A percentile compares a stretch with the other conserved stretches of the same genome.
phyloP scores from a whole-genome alignment of 2,113 vertebrate species.

The Chinchilla lanigera region DNA sequence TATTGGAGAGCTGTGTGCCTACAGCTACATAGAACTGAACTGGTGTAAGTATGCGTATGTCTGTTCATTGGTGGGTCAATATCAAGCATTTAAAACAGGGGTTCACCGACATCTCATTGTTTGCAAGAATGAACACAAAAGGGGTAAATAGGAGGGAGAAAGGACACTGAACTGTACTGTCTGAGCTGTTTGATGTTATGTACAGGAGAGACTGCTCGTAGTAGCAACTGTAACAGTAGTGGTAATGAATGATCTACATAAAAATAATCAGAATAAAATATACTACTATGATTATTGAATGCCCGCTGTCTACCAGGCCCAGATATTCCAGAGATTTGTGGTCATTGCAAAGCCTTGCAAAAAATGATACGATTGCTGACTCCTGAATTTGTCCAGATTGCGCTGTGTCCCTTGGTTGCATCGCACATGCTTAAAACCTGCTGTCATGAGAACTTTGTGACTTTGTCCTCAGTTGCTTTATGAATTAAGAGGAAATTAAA shows the following conservation, averaged over 20 bases:
- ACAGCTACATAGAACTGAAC: background rate
- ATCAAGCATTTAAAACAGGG: background rate
- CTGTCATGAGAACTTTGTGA: background rate
- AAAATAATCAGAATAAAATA: constrained; percentile 18
- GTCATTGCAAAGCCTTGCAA: background rate
- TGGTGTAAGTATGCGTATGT: background rate
- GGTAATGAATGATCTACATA: background rate
- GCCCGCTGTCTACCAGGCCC: background rate
- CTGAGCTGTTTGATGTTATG: background rate
- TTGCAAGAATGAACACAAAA: background rate
- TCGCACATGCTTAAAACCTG: background rate
- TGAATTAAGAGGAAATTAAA: background rate
- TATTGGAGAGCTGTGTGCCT: background rate
- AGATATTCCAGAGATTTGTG: background rate
- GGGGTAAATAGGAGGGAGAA: background rate
- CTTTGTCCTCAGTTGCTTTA: background rate
- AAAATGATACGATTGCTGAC: background rate
- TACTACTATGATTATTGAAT: background rate
- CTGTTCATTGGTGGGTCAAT: background rate
- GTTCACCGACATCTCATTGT: background rate
- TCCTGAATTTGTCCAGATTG: background rate
- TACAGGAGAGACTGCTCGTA: background rate
- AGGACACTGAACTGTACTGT: background rate
- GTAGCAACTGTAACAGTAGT: background rate
- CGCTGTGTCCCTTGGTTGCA: background rate